A percentile compares a stretch with the other conserved stretches of the same genome.
Conservation (phyloP, 2,113 vertebrate species). For the Alectura lathami region DNA sequence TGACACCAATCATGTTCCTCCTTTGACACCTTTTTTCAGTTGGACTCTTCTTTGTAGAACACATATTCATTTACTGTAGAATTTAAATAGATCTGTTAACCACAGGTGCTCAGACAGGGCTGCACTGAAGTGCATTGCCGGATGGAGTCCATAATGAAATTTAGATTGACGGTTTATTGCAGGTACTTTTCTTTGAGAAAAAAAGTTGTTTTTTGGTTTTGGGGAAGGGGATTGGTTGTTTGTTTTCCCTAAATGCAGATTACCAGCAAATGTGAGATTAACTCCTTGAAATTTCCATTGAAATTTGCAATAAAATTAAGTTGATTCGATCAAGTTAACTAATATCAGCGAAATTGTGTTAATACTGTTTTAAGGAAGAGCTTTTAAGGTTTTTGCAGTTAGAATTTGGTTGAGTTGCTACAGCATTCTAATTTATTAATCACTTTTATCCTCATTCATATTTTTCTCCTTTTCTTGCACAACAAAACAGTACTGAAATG, state of each 20-base stretch:
- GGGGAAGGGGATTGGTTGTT: background rate
- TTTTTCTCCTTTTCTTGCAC: background rate
- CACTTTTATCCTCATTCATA: background rate
- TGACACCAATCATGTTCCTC: rapidly evolving
- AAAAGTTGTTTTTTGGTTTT: background rate
- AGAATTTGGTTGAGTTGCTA: background rate
- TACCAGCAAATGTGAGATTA: background rate
- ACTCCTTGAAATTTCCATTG: background rate
- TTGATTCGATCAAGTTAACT: background rate
- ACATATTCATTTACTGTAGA: background rate
- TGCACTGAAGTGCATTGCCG: background rate
- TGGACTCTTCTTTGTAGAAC: rapidly evolving
- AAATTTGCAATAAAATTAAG: background rate
- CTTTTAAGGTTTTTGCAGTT: background rate
- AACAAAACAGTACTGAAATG: constrained; percentile 5
- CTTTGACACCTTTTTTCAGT: background rate
- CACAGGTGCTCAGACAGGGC: rapidly evolving
- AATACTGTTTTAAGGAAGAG: background rate
- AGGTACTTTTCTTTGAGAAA: background rate
- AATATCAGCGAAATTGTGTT: background rate
- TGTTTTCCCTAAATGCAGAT: background rate
- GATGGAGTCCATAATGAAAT: background rate
- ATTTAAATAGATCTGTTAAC: background rate
- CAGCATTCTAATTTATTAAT: background rate
- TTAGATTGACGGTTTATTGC: background rate